phyloP scores from a whole-genome alignment of 2,888 invertebrate genomes.

The Acrocyrtus sp. region DNA sequence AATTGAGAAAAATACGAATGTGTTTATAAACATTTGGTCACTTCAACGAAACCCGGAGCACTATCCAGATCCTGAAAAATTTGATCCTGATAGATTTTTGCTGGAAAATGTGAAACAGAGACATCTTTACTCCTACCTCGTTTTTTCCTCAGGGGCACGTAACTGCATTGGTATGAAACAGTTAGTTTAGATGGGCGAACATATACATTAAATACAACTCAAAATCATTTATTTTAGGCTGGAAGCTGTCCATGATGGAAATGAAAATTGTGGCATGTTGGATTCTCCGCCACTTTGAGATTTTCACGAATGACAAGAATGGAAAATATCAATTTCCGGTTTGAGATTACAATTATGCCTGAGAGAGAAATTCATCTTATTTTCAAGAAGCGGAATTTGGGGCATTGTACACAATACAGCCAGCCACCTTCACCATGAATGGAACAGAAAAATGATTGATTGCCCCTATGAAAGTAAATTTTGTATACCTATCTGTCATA shows the following conservation, averaged over 20 bases:
- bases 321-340: not conserved
- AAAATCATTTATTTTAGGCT: too few relatives aligned
- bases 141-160: not conserved
- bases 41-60: not conserved
- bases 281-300: not conserved
- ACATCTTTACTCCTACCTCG: too few relatives aligned
- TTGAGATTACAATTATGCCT: not conserved
- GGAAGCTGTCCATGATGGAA: slow-evolving; percentile 4
- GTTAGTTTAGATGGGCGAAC: too few relatives aligned
- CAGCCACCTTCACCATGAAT: too few relatives aligned
- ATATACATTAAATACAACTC: too few relatives aligned
- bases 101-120: too few relatives aligned
- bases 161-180: too few relatives aligned
- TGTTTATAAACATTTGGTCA: not conserved
- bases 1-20: not conserved
- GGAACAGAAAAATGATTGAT: too few relatives aligned
- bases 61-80: not conserved
- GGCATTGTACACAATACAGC: too few relatives aligned
- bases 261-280: not conserved
- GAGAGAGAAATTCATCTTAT: not conserved
- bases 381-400: not conserved
- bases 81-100: too few relatives aligned
- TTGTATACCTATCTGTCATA: too few relatives aligned
- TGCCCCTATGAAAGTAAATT: too few relatives aligned
- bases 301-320: not conserved